These are phyloP conservation scores for Macrostomum lignano DNA, from an alignment of 1,140 invertebrate species.

Conservation along the genomic window DNA sequence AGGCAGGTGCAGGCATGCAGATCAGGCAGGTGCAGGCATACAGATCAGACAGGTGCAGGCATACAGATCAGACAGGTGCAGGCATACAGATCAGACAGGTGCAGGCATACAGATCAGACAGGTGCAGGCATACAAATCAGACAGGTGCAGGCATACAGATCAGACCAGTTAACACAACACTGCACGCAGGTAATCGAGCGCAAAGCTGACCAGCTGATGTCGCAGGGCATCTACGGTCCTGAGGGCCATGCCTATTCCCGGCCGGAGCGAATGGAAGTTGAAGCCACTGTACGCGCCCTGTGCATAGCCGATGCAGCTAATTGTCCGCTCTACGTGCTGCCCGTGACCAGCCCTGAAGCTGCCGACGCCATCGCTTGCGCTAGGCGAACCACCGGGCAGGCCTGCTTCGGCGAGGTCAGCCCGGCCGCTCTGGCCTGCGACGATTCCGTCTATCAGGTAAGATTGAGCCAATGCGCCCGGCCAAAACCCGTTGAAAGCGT, in stretches of 20 bases:
- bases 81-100: too few relatives aligned
- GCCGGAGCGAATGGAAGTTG: constrained; percentile 85
- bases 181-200: too few relatives aligned
- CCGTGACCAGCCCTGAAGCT: constrained; percentile 79
- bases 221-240: constrained; percentile 58
- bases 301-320: constrained; percentile 61
- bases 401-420: constrained; percentile 64
- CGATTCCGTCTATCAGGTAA: constrained; percentile 23
- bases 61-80: too few relatives aligned
- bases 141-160: too few relatives aligned
- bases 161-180: too few relatives aligned
- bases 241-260: constrained; percentile 77
- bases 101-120: too few relatives aligned
- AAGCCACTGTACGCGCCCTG: constrained; percentile 74
- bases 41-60: too few relatives aligned
- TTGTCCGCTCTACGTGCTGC: constrained; percentile 71
- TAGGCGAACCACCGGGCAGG: constrained; percentile 36
- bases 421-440: constrained; percentile 42
- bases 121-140: too few relatives aligned
- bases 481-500: too few relatives aligned
- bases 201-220: constrained; percentile 56
- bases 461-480: too few relatives aligned
- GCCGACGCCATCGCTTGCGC: constrained; percentile 43
- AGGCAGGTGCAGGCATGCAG: too few relatives aligned
- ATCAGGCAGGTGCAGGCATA: too few relatives aligned